Base-by-base conservation (phyloP, 2,113 vertebrate species). In the Cisticola juncidis region DNA sequence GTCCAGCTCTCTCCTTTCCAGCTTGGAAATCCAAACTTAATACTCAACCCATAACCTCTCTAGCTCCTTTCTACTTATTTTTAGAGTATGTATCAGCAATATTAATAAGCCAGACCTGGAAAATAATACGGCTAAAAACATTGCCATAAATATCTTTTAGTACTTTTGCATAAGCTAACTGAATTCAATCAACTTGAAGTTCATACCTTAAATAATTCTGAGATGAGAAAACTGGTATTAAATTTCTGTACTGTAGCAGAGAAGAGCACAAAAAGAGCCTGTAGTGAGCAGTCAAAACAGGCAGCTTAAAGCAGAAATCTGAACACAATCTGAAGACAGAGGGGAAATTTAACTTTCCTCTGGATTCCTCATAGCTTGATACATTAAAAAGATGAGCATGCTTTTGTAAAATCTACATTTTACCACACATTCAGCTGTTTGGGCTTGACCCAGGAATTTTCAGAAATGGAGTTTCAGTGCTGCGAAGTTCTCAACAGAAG, bases 181-280 rank as follows among this genome's bases (percentile, higher is more conserved):
- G 73, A 62, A 83, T 74, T 86, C 54, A 50, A 70, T 86, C 51
- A 78, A 20, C 18, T 86, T 81, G 9, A 70, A 82, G 17, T 47
- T 92, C 60, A 66, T 76, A 88, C 57, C 44, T 87, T 66, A 84
- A 91, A 66, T 78, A 86, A 91, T 53, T 96, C 42, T 77, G 80
- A 82, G 60, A 69, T 77, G 44, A 90, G 51, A 90, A 90, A 86
- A 83, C 11, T n/a, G 36, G 31, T 45, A 73, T 42, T 86, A 77
- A 47, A 83, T 58, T 92, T 82, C 66, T 92, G 40, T 90, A 69
- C 57, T 88, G 47, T 16, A 88, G 68, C 80, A 90, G 57, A 81
- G 66, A 81, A 92, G 90, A 64, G 68, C 54, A 80, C 62, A 85
- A 60, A 51, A 81, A 58, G 16, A 90, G 82, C 94, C 86, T 83